Evolutionary conservation across 2,888 invertebrate species (phyloP), one percentile per base, ranked within the genome.

Genomic region (Mechanitis messenoides): DNA sequence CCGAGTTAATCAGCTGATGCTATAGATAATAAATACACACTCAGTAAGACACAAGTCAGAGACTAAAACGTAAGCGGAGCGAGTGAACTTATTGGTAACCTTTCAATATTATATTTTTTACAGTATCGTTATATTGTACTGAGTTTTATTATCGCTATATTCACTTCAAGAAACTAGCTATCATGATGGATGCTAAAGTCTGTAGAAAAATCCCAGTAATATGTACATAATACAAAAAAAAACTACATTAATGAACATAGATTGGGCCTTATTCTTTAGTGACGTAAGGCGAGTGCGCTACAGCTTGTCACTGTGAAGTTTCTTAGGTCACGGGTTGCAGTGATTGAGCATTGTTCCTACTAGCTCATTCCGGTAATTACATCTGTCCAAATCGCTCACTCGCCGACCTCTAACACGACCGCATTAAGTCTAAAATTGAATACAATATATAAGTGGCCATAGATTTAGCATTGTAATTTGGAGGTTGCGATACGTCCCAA

Each of bases 261-360:
- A 5, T 2, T 6, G 35, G 1, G 35, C 6, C 2, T 35, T 35
- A 35, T 2, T 35, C 3, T 35, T 3, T 35, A 35, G 45, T 45
- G 12, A n/a, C 12, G 6, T 33, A 45, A 42, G 3, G 9, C 9
- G 9, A 42, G 3, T 9, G 6, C 45, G 42, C 31, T 42, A 4
- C 31, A 31, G 50, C 33, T 9, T 58, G 11, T 20, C 33, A 47
- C n/a, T 31, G 31, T 31, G 20, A 7, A 28, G 57, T 60, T 47
- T 59, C 46, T 59, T 65, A 60, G 65, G 69, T 65, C 71, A 63
- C 61, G 61, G 63, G 54, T 62, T 62, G 60, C 47, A 61, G 61
- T 66, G 68, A 71, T 70, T 67, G 68, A 68, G 65, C 68, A 70
- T 71, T 69, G 71, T 69, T 63, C 62, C 59, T 45, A 64, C 63